Conservation (phyloP, 1,140 invertebrate genomes). For the Drosophila santomea region DNA sequence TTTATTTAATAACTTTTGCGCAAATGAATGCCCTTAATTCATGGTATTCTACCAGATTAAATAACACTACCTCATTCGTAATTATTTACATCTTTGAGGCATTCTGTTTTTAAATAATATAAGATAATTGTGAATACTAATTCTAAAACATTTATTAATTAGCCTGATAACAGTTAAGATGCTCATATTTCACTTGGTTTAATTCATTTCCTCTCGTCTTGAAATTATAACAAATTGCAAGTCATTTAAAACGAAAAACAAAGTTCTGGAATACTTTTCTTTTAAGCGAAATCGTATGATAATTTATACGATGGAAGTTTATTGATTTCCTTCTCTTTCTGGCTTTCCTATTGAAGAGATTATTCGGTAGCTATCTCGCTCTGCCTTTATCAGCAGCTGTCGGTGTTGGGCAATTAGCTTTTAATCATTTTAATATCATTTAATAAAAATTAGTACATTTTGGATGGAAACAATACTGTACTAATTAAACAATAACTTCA, state of each 20-base stretch:
- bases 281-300: slow-evolving; percentile 16
- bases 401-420: not conserved
- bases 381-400: slow-evolving; percentile 7
- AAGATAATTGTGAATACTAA: not conserved
- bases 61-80: no score
- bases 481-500: no score
- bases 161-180: slow-evolving; percentile 7
- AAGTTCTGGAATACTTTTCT: slow-evolving; percentile 19
- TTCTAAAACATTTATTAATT: not conserved
- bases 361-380: not conserved
- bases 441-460: no score
- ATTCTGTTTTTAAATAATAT: no score
- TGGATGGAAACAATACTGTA: not conserved
- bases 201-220: slow-evolving; percentile 17
- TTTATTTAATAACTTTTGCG: not conserved
- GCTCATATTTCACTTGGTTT: not conserved
- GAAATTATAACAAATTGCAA: slow-evolving; percentile 24
- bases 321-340: slow-evolving; percentile 8
- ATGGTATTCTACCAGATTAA: not conserved
- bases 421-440: not conserved
- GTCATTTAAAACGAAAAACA: not conserved
- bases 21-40: no score
- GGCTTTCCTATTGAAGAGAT: slow-evolving; percentile 18
- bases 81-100: no score
- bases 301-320: slow-evolving; percentile 16